Conservation (phyloP, 1,140 invertebrate genomes). For the Drosophila simulans region DNA sequence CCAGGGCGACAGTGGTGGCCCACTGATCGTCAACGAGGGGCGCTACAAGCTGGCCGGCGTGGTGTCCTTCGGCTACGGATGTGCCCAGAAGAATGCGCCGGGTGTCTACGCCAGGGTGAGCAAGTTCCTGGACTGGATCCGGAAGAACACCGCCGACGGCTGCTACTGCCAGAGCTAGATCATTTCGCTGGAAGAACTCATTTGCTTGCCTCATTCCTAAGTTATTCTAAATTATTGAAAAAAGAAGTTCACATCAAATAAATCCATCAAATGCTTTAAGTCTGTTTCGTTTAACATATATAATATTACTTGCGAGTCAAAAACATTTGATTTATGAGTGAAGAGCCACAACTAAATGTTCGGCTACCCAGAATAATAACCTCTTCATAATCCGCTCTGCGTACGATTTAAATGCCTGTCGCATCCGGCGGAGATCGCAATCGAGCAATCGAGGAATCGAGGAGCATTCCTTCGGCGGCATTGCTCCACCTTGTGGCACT, state of each 20-base stretch:
- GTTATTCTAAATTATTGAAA: constrained; percentile 77
- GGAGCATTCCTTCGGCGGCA: constrained; percentile 20
- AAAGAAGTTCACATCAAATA: constrained; percentile 37
- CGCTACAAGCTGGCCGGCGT: constrained; percentile 86
- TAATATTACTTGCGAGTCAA: neutral
- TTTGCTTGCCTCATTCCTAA: constrained; percentile 36
- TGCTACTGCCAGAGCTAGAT: constrained; percentile 71
- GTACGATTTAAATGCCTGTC: constrained; percentile 25
- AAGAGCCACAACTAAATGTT: neutral
- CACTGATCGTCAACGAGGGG: constrained; percentile 74
- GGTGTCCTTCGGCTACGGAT: constrained; percentile 90
- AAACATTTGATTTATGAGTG: constrained; percentile 15
- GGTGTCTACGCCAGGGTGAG: constrained; percentile 92
- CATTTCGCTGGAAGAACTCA: neutral
- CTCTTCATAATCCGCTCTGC: constrained; percentile 17
- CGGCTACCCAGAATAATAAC: neutral
- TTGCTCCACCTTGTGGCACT: constrained; percentile 10
- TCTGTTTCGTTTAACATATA: neutral
- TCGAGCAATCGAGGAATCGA: constrained; percentile 3
- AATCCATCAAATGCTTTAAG: constrained; percentile 11
- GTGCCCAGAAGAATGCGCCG: constrained; percentile 90
- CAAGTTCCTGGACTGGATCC: constrained; percentile 88
- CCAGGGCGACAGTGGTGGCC: constrained; percentile 87
- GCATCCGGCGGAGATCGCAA: constrained; percentile 23
- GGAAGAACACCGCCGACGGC: constrained; percentile 71